Evolutionary conservation across 2,113 vertebrate species (phyloP), one percentile per base, ranked within the genome.

Genomic region (Xiphias gladius): DNA sequence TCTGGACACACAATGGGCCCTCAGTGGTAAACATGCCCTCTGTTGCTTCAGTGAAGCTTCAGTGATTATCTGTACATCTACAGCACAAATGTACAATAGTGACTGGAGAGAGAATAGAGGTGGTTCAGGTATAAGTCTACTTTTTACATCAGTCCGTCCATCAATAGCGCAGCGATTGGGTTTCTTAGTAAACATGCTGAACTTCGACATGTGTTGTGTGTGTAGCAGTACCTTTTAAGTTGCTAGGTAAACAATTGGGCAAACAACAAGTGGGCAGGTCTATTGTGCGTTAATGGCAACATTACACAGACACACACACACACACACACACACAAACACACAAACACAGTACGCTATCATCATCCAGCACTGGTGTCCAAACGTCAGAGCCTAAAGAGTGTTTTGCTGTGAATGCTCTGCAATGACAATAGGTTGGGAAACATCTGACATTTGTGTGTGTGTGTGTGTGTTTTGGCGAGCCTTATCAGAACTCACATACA

Each of bases 111-210:
- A 32, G 58, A 43, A 71, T 65, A 41, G 80, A 6, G 24, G 65
- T 30, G 16, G 39, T 50, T 43, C 61, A 62, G 28, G 26, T 55
- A 46, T 7, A 35, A 64, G 4, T 24, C 54, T 9, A 35, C 52
- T 83, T 50, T 77, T 26, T 68, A 73, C 76, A 86, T 81, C 26
- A 22, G 28, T 10, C 67, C 10, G 5, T 37, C 22, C 55, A 78
- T 76, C 35, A 71, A 6, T 19, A 24, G 64, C 17, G 28, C 72
- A 35, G 30, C 1, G 57, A 86, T 91, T 84, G 46, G 35, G 71
- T 91, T 91, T 79, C 87, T 78, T 0, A n/a, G 82, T 86, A 80
- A 93, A 93, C 87, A 86, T 46, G 52, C 35, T 69, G 46, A 65
- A 73, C 62, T 30, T 64, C 9, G 66, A 77, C 63, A 76, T 5